Evolutionary conservation across 2,113 vertebrate genomes (phyloP).

Genomic region (Salminus brasiliensis): DNA sequence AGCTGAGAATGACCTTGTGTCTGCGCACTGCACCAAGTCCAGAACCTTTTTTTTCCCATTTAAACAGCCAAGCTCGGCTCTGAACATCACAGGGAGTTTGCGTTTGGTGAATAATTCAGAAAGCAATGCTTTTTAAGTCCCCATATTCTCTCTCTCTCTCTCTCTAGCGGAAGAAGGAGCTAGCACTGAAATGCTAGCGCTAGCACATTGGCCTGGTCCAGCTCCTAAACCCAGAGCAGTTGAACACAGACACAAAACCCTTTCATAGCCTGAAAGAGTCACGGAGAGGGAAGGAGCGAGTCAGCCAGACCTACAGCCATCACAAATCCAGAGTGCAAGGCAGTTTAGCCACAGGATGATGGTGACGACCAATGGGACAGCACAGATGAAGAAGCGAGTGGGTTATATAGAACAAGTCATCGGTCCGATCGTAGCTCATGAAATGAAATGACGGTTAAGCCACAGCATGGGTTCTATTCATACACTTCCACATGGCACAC

Average conservation of each 20-base stretch:
- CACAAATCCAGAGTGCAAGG: slow-evolving; percentile 63
- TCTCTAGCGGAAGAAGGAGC: slow-evolving; percentile 2
- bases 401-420: slow-evolving; percentile 10
- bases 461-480: slow-evolving; percentile 38
- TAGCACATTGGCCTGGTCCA: slow-evolving; percentile 54
- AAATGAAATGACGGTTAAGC: slow-evolving; percentile 45
- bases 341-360: slow-evolving; percentile 55
- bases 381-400: slow-evolving; percentile 34
- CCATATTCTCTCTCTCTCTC: slow-evolving; percentile 16
- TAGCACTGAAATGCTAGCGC: slow-evolving; percentile 25
- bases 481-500: slow-evolving; percentile 1
- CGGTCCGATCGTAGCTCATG: slow-evolving; percentile 3
- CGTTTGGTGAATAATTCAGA: slow-evolving; percentile 6
- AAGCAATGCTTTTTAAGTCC: background rate
- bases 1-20: slow-evolving; percentile 73
- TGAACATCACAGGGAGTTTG: slow-evolving; percentile 17
- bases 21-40: slow-evolving; percentile 75
- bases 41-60: slow-evolving; percentile 22
- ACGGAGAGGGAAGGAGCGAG: slow-evolving; percentile 66
- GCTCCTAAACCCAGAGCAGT: slow-evolving; percentile 73
- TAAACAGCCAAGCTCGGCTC: slow-evolving; percentile 24
- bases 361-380: slow-evolving; percentile 27
- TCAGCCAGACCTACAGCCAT: slow-evolving; percentile 70
- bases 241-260: slow-evolving; percentile 80
- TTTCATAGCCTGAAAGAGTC: slow-evolving; percentile 76